phyloP scores from a whole-genome alignment of 1,140 invertebrate species.

The Hypsibius dujardini region DNA sequence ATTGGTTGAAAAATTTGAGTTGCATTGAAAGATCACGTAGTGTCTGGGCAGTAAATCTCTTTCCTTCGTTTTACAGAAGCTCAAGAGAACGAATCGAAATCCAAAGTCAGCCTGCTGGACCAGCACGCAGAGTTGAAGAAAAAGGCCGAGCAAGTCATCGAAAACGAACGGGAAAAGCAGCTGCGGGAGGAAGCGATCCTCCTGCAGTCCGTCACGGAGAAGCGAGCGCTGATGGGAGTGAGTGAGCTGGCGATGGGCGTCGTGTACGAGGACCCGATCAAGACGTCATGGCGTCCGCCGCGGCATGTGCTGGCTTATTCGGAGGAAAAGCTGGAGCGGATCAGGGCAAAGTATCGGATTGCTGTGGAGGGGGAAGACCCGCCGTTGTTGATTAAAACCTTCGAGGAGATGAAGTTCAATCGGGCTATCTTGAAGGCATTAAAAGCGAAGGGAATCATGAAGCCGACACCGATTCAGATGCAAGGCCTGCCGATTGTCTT shows the following conservation, averaged over 20 bases:
- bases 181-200: conserved; percentile 93
- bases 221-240: conserved; percentile 83
- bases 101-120: conserved; percentile 77
- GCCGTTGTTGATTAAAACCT: conserved; percentile 69
- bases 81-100: conserved; percentile 71
- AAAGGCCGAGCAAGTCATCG: conserved; percentile 60
- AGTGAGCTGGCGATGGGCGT: conserved; percentile 90
- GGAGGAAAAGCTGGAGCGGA: conserved; percentile 51
- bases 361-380: conserved; percentile 83
- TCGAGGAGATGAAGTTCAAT: conserved; percentile 90
- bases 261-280: conserved; percentile 87
- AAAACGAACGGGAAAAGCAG: conserved; percentile 80
- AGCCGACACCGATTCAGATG: conserved; percentile 93
- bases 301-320: conserved; percentile 51
- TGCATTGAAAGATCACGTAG: too few relatives aligned
- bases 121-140: conserved; percentile 91
- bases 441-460: conserved; percentile 59
- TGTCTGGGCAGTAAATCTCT: too few relatives aligned
- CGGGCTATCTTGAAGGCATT: conserved; percentile 56
- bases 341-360: conserved; percentile 65
- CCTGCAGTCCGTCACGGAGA: conserved; percentile 86
- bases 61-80: too few relatives aligned
- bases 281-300: conserved; percentile 81
- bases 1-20: too few relatives aligned
- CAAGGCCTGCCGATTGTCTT: conserved; percentile 81